Evolutionary conservation across 2,888 invertebrate species (phyloP).

Genomic region (Drosophila vallismaia): DNA sequence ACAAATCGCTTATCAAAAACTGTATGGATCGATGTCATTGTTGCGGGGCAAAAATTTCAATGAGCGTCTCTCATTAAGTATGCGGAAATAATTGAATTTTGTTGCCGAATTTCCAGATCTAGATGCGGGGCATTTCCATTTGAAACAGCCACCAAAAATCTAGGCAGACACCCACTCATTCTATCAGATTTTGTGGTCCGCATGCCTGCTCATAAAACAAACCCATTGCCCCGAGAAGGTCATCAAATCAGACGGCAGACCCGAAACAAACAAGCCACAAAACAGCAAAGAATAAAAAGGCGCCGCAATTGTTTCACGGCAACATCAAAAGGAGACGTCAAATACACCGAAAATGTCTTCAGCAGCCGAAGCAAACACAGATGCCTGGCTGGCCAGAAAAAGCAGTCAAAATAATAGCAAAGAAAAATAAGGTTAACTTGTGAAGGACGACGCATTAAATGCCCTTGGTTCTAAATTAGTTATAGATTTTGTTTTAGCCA

Average conservation of each 20-base stretch:
- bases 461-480: constrained; percentile 9
- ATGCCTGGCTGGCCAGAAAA: constrained; percentile 7
- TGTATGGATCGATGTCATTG: constrained; percentile 23
- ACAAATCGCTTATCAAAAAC: neutral
- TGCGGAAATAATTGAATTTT: constrained; percentile 41
- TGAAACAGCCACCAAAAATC: constrained; percentile 25
- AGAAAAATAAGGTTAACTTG: constrained; percentile 1
- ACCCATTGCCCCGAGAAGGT: constrained; percentile 51
- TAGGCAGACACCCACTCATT: constrained; percentile 8
- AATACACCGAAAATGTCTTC: constrained; percentile 51
- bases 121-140: constrained; percentile 38
- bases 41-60: constrained; percentile 13
- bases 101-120: constrained; percentile 15
- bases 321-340: constrained; percentile 62
- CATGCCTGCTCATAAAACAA: constrained; percentile 37
- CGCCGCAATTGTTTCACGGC: constrained; percentile 62
- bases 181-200: constrained; percentile 1
- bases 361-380: constrained; percentile 36
- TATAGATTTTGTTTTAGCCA: neutral
- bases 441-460: constrained; percentile 3
- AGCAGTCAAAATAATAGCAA: constrained; percentile 10
- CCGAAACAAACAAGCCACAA: constrained; percentile 28
- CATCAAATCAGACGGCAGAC: constrained; percentile 55
- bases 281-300: constrained; percentile 20
- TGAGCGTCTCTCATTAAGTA: constrained; percentile 13